Evolutionary conservation across 2,797 vertebrate genomes (phyloP), one percentile per base, ranked within the genome.

Genomic region (Halcyon chelicuti): DNA sequence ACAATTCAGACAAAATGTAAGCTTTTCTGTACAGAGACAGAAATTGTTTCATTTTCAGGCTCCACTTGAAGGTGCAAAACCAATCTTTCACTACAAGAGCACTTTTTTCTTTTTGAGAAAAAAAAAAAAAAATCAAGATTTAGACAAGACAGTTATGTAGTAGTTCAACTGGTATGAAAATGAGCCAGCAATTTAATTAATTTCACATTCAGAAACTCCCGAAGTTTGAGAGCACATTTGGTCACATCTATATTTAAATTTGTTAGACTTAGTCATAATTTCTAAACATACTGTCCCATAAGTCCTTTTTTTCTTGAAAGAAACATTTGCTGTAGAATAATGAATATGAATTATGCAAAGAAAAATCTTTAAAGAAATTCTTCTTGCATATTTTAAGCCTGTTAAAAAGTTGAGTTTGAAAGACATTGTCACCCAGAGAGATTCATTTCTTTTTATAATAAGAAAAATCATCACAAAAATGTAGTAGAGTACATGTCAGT

Each of bases 201-300:
- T 67, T 94, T 87, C 70, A 81, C 31, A 67, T 95, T 77, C 74
- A 92, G 44, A 92, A 93, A n/a, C 31, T 90, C 79, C 73, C 75
- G 29, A 93, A 94, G 72, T 91, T 73, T 77, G 35, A 86, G 66
- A 93, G 28, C 51, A 88, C 74, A 86, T 86, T 96, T 85, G 91
- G 82, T 74, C 90, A 94, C 39, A 97, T 94, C 63, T 96, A 65
- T 96, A 96, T 96, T 95, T 96, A 96, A 96, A 96, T 96, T 91
- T 90, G 66, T 93, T 97, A 95, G 85, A 93, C 92, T 94, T 86
- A 90, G 68, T 95, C 71, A 95, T 73, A 94, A 93, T 95, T 97
- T 96, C 91, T 93, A 96, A 96, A 95, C 90, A 95, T 87, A 78
- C 23, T 85, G 55, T 76, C 83, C 17, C 3, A 9, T 83, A 94